Evolutionary conservation across 2,113 vertebrate genomes (phyloP), one percentile per base, ranked within the genome.

Genomic region (Herpetotheres cachinnans): DNA sequence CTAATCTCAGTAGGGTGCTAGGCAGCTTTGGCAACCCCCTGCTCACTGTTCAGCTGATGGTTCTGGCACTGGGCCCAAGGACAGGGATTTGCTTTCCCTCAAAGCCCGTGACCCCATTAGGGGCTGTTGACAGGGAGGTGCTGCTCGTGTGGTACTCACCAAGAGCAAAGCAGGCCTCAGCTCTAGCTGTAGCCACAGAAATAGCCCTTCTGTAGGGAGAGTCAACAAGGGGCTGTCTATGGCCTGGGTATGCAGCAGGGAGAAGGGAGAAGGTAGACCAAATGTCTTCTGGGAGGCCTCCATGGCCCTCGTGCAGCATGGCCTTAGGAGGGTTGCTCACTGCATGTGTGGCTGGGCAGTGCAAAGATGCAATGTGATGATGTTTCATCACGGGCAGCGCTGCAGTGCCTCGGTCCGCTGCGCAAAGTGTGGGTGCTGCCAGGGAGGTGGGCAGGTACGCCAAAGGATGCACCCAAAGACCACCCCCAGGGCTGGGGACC

Each of bases 301-400:
- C 17, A 56, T 59, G 18, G 27, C 21, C 21, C 50, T 54, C 36
- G 26, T 27, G 36, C 25, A 24, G 7, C 25, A 38, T 9, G 58
- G 13, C 17, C 5, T 27, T 10, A 22, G 27, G 34, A 70, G 34
- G 21, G 16, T 2, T 66, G 27, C 18, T 74, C 5, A 0, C 9
- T 32, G 32, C 13, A 16, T 0, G 0, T 66, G 87, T 44, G 50
- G 36, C 63, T 58, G 72, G 38, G 55, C 46, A 27, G 19, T 8
- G 50, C 18, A 18, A 78, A 84, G 44, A 7, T n/a, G 66, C 6
- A 52, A 67, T 11, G 14, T 44, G 34, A 11, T 14, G 44, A n/a
- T 74, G 19, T 12, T 25, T 29, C 18, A 63, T 40, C 27, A 36
- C 0, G 0, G 13, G 40, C 1, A 4, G 18, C 59, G 40, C 76